Conservation (phyloP, 2,888 invertebrate species). For the Hoplodrina blanda region DNA sequence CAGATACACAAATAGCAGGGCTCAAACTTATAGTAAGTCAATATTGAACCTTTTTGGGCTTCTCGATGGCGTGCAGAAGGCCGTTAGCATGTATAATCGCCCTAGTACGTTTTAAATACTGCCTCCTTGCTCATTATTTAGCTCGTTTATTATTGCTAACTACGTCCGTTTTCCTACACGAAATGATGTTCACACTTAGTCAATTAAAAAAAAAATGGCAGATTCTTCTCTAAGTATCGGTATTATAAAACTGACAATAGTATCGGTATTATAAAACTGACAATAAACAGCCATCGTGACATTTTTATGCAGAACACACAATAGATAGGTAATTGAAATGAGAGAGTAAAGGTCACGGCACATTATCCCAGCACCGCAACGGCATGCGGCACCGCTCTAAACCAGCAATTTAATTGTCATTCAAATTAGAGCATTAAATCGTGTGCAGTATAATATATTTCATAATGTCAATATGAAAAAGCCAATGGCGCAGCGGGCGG, state of each 20-base stretch:
- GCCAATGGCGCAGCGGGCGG: too few species aligned
- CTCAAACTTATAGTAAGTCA: constrained; percentile 56
- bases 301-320: constrained; percentile 15
- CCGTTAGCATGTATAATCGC: constrained; percentile 80
- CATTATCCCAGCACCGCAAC: too few species aligned
- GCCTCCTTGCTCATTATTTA: constrained; percentile 77
- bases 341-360: too few species aligned
- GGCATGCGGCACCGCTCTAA: too few species aligned
- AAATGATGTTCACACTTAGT: constrained; percentile 62
- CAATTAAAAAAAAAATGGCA: constrained; percentile 37
- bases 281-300: constrained; percentile 13
- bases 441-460: too few species aligned
- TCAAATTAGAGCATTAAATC: too few species aligned
- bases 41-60: constrained; percentile 68
- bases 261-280: background rate
- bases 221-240: too few species aligned
- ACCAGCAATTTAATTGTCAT: too few species aligned
- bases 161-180: constrained; percentile 55
- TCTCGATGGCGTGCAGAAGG: constrained; percentile 72
- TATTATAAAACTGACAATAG: too few species aligned
- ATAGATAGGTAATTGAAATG: too few species aligned
- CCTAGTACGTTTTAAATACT: constrained; percentile 79
- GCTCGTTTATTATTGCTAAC: constrained; percentile 72
- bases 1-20: constrained; percentile 56
- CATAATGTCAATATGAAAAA: too few species aligned